A percentile compares a stretch with the other conserved stretches of the same genome.
phyloP scores from a whole-genome alignment of 2,113 vertebrate genomes.

The Cettia cetti region DNA sequence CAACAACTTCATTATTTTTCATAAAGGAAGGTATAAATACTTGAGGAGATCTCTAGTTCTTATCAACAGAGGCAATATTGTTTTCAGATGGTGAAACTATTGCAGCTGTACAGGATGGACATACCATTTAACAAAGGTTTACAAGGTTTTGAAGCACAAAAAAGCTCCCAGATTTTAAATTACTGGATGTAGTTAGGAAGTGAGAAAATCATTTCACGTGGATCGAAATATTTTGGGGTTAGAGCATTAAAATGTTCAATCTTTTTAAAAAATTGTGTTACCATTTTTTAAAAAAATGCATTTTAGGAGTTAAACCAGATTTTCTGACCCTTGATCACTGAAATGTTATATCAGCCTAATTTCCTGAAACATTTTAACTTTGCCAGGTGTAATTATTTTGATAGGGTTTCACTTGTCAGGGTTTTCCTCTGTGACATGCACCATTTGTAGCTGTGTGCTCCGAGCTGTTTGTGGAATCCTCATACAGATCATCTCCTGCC shows the following conservation, averaged over 20 bases:
- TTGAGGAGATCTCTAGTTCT: not conserved
- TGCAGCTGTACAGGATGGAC: not conserved
- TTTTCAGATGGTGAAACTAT: slow-evolving; percentile 1
- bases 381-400: not conserved
- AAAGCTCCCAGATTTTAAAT: not conserved
- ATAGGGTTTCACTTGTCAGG: not conserved
- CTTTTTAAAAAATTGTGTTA: not conserved
- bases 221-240: not conserved
- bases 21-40: slow-evolving; percentile 16
- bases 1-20: slow-evolving; percentile 29
- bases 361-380: not conserved
- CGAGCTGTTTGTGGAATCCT: not conserved
- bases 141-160: not conserved
- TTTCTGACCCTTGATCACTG: not conserved
- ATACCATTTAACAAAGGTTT: not conserved
- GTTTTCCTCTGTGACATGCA: not conserved
- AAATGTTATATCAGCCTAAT: not conserved
- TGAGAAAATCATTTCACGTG: not conserved
- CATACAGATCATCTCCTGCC: not conserved
- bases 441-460: not conserved
- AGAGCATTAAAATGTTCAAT: not conserved
- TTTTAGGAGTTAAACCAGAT: not conserved
- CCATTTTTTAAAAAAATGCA: not conserved
- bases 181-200: not conserved
- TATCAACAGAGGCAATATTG: slow-evolving; percentile 18